Conservation (phyloP, 1,140 invertebrate species). For the Theocolax elegans region DNA sequence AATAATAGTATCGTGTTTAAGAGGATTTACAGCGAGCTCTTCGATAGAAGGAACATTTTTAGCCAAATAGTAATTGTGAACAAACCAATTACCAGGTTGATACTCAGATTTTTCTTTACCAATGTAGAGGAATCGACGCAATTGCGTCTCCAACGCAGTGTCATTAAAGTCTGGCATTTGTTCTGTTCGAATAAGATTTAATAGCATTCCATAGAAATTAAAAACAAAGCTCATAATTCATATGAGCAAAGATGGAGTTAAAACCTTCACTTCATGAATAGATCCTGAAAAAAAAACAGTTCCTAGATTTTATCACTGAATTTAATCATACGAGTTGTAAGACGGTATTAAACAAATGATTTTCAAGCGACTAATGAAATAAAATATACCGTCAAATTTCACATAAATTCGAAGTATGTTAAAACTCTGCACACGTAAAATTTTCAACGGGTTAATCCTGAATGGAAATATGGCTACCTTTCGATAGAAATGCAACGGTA, state of each 20-base stretch:
- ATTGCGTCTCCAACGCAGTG: slow-evolving; percentile 49
- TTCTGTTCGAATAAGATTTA: slow-evolving; percentile 12
- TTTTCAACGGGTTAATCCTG: slow-evolving; percentile 12
- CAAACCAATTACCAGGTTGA: slow-evolving; percentile 69
- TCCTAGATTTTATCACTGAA: not conserved
- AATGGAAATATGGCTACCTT: slow-evolving; percentile 35
- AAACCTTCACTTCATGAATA: not conserved
- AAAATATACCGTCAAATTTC: no score
- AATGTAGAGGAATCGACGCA: slow-evolving; percentile 68
- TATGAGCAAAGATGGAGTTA: not conserved
- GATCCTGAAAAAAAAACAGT: not conserved
- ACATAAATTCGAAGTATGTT: no score
- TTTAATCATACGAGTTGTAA: no score
- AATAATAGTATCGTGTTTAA: slow-evolving; percentile 19
- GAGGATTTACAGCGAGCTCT: slow-evolving; percentile 56
- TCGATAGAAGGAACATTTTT: slow-evolving; percentile 64
- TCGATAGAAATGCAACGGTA: slow-evolving; percentile 14
- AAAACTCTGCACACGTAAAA: not conserved
- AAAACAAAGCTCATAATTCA: not conserved
- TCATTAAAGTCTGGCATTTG: slow-evolving; percentile 42
- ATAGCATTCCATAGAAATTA: slow-evolving; percentile 9
- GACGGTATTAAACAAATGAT: no score
- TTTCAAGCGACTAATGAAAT: no score
- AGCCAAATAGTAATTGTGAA: slow-evolving; percentile 66
- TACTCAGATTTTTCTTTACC: slow-evolving; percentile 70